These are phyloP conservation scores for Tyria jacobaeae DNA, from an alignment of 2,888 invertebrate species.

Conservation along the genomic window DNA sequence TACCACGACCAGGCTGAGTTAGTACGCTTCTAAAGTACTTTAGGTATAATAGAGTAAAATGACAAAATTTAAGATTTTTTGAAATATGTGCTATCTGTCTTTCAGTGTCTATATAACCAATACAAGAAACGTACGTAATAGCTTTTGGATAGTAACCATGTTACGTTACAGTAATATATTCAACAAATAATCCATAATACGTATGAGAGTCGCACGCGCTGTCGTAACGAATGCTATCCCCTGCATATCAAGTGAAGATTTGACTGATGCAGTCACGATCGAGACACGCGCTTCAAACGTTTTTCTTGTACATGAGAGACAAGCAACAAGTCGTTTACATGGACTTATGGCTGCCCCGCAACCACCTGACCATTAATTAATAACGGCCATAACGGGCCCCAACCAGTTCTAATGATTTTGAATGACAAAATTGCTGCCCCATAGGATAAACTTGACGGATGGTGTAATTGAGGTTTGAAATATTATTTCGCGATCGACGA, in stretches of 20 bases:
- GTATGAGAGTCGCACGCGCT: conserved; percentile 60
- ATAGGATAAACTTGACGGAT: conserved; percentile 68
- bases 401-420: conserved; percentile 69
- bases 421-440: conserved; percentile 74
- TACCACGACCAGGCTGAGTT: too few species aligned
- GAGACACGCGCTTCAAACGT: conserved; percentile 72
- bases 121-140: neutral
- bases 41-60: too few species aligned
- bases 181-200: conserved; percentile 62
- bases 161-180: conserved; percentile 59
- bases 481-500: conserved; percentile 64
- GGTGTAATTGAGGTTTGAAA: conserved; percentile 74
- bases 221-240: conserved; percentile 73
- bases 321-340: conserved; percentile 67
- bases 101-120: too few species aligned
- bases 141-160: neutral
- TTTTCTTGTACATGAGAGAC: conserved; percentile 69
- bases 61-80: too few species aligned
- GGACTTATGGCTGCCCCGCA: conserved; percentile 64
- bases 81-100: too few species aligned
- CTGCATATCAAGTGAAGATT: conserved; percentile 78
- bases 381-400: conserved; percentile 71
- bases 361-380: conserved; percentile 72
- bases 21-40: too few species aligned
- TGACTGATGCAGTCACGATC: conserved; percentile 81